These are phyloP conservation scores for Nasua narica DNA, from an alignment of 2,797 vertebrate species.

Conservation along the genomic window DNA sequence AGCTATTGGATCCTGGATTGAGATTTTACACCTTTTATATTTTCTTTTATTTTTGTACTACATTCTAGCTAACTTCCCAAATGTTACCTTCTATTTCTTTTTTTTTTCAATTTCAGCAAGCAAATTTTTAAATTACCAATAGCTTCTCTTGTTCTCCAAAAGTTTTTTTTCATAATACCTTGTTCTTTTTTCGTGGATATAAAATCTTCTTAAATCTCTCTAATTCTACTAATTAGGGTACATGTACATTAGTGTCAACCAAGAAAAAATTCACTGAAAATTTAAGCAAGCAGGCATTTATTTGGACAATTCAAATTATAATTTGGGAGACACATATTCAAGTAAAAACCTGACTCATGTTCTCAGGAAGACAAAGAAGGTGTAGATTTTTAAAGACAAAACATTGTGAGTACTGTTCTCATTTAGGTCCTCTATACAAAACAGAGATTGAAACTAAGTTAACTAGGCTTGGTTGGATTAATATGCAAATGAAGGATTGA, in stretches of 20 bases:
- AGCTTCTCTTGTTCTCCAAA: not conserved
- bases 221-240: not conserved
- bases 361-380: not conserved
- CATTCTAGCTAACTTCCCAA: not conserved
- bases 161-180: not conserved
- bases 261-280: not conserved
- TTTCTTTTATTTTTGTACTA: not conserved
- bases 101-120: not conserved
- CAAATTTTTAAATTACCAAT: not conserved
- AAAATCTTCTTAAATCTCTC: not conserved
- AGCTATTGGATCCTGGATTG: not conserved
- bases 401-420: not conserved
- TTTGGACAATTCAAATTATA: not conserved
- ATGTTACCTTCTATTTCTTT: not conserved
- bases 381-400: not conserved
- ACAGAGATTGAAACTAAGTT: not conserved
- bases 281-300: not conserved
- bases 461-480: not conserved
- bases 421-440: not conserved
- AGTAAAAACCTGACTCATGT: not conserved
- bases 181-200: not conserved
- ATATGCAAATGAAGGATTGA: not conserved
- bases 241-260: not conserved
- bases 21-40: not conserved
- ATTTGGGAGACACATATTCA: not conserved